These are phyloP conservation scores for Gasterosteus nipponicus DNA, from an alignment of 2,113 vertebrate genomes.

Conservation along the genomic window DNA sequence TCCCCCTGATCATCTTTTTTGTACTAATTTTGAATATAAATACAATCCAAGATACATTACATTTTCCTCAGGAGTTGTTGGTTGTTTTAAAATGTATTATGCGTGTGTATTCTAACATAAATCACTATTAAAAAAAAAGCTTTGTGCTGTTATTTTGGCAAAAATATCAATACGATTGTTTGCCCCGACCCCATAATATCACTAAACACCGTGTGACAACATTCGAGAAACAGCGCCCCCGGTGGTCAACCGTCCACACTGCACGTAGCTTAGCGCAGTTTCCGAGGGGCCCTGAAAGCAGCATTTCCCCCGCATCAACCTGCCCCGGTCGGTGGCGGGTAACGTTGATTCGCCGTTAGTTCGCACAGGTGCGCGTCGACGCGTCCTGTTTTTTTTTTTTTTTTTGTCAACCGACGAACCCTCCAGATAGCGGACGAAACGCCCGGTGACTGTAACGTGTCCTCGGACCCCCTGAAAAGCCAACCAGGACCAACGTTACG, in stretches of 20 bases:
- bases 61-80: background rate
- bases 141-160: too few species aligned
- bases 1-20: background rate
- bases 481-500: background rate
- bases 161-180: too few species aligned
- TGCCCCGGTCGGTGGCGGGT: background rate
- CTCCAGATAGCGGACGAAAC: constrained; percentile 34
- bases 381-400: background rate
- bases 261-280: background rate
- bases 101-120: background rate
- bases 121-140: background rate
- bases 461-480: background rate
- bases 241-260: background rate
- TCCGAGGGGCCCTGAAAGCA: constrained; percentile 46
- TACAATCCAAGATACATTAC: background rate
- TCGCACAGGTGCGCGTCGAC: constrained; percentile 31
- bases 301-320: constrained; percentile 53
- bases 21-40: background rate
- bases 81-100: background rate
- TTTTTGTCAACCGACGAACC: constrained; percentile 37
- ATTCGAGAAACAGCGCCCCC: background rate
- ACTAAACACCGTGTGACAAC: too few species aligned
- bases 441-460: constrained; percentile 8
- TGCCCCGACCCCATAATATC: too few species aligned
- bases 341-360: background rate